These are phyloP conservation scores for Vulpes ferrilata DNA, from an alignment of 2,113 vertebrate species.

Conservation along the genomic window DNA sequence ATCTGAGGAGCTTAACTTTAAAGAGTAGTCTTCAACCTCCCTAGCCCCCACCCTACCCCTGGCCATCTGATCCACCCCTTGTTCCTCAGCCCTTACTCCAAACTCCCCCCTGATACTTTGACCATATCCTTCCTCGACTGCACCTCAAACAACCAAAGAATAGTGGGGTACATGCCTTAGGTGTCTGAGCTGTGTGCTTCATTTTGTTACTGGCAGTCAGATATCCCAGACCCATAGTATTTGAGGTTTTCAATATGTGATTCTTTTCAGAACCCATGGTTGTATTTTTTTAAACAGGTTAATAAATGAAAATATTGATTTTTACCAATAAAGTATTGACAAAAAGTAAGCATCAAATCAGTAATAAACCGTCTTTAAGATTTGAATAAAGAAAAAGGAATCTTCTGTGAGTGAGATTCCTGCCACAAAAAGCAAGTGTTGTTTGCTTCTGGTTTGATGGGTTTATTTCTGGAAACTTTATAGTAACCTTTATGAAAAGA, in stretches of 20 bases:
- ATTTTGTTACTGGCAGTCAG: neutral
- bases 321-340: neutral
- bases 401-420: neutral
- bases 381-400: neutral
- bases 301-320: neutral
- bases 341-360: conserved; percentile 13
- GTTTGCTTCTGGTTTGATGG: neutral
- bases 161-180: neutral
- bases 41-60: neutral
- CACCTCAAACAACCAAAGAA: neutral
- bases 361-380: neutral
- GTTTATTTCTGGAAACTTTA: conserved; percentile 16
- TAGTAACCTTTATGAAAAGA: neutral
- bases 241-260: neutral
- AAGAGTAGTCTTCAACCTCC: neutral
- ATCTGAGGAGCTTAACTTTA: neutral
- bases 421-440: neutral
- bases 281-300: neutral
- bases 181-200: neutral
- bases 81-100: neutral
- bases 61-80: neutral
- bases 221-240: neutral
- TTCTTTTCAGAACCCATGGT: neutral
- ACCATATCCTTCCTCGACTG: neutral
- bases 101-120: neutral